These are phyloP conservation scores for Rhingia campestris DNA, from an alignment of 2,888 invertebrate genomes.

Conservation along the genomic window DNA sequence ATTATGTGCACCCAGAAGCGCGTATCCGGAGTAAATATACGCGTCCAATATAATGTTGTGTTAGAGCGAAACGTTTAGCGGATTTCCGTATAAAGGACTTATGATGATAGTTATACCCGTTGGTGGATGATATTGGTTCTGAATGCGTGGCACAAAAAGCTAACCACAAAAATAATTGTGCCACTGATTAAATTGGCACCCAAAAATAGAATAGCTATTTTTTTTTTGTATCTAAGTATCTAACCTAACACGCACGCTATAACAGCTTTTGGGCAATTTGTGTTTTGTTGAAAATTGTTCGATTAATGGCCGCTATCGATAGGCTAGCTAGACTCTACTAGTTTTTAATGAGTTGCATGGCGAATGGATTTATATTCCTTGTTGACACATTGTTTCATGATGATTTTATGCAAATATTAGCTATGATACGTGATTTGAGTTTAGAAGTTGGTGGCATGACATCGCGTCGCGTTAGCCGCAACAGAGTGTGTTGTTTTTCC, in stretches of 20 bases:
- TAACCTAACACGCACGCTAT: constrained; percentile 7
- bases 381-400: constrained; percentile 68
- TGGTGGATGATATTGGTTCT: constrained; percentile 28
- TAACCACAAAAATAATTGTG: constrained; percentile 24
- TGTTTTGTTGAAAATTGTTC: too few species aligned
- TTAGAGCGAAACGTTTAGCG: constrained; percentile 39
- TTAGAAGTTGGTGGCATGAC: background rate
- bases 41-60: background rate
- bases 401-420: constrained; percentile 63
- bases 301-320: constrained; percentile 7
- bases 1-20: background rate
- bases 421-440: constrained; percentile 66
- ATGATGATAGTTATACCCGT: constrained; percentile 25
- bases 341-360: constrained; percentile 45
- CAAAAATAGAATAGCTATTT: background rate
- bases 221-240: background rate
- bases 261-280: too few species aligned
- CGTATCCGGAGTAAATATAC: constrained; percentile 3
- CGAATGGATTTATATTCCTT: constrained; percentile 58
- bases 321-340: constrained; percentile 25
- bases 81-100: constrained; percentile 35
- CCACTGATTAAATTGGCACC: background rate
- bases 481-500: background rate
- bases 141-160: constrained; percentile 3
- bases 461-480: background rate